Conservation (phyloP, 2,888 invertebrate species). For the Macropis europaea region DNA sequence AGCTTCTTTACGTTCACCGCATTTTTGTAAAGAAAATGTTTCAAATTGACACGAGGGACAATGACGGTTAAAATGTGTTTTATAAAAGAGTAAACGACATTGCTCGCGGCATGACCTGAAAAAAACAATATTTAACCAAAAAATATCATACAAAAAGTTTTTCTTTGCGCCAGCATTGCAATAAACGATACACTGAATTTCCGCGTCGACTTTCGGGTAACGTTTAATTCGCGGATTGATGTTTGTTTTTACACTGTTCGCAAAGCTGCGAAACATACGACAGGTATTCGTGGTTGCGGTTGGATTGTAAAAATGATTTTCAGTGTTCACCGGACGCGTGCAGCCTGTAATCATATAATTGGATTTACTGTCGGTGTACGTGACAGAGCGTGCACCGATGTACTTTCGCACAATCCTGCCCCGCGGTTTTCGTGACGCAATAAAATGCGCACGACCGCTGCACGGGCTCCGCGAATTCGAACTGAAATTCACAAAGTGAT, state of each 20-base stretch:
- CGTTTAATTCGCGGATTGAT: background rate
- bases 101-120: no score
- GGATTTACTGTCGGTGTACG: slow-evolving; percentile 16
- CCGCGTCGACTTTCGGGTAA: no score
- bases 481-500: slow-evolving; percentile 25
- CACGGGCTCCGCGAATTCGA: slow-evolving; percentile 3
- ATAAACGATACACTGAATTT: no score
- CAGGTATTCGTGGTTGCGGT: background rate
- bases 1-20: no score
- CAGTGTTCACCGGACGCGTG: background rate
- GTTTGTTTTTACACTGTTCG: no score
- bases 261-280: background rate
- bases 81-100: no score
- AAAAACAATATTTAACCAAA: no score
- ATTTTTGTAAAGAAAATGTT: no score
- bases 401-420: slow-evolving; percentile 2
- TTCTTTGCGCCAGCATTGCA: no score
- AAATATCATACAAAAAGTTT: no score
- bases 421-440: slow-evolving; percentile 15
- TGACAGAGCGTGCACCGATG: background rate
- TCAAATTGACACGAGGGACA: no score
- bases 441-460: slow-evolving; percentile 11
- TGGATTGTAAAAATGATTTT: background rate
- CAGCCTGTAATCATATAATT: background rate
- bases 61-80: no score